phyloP scores from a whole-genome alignment of 2,113 vertebrate species.

The Dicrurus megarhynchus region DNA sequence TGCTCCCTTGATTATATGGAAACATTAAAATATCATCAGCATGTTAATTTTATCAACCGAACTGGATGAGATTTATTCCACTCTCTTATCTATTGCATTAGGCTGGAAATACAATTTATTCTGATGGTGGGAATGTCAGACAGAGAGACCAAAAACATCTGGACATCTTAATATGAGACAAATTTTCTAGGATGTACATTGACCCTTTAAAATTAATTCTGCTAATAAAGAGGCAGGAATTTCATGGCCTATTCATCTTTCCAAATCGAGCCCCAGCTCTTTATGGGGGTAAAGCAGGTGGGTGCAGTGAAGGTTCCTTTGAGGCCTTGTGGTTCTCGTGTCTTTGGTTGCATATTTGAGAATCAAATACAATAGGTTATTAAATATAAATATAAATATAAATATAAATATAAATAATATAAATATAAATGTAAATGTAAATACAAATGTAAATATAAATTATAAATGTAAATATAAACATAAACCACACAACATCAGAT shows the following conservation, averaged over 20 bases:
- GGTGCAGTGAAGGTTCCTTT: neutral
- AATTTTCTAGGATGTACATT: slow-evolving; percentile 69
- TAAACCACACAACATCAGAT: neutral
- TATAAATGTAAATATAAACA: neutral
- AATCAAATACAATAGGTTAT: neutral
- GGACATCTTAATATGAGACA: slow-evolving; percentile 72
- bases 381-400: neutral
- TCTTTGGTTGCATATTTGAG: neutral
- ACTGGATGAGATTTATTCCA: slow-evolving; percentile 78
- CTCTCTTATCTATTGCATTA: slow-evolving; percentile 80
- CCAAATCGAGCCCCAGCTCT: neutral
- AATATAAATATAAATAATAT: neutral
- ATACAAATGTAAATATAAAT: neutral
- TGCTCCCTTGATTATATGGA: slow-evolving; percentile 78
- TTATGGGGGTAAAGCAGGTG: neutral
- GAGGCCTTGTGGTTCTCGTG: neutral
- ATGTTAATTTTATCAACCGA: slow-evolving; percentile 83
- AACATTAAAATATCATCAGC: slow-evolving; percentile 85
- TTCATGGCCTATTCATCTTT: slow-evolving; percentile 49
- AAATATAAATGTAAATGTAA: too few relatives aligned
- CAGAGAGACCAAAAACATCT: slow-evolving; percentile 76
- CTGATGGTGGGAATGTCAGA: slow-evolving; percentile 78
- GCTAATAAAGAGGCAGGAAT: slow-evolving; percentile 57
- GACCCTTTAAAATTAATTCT: slow-evolving; percentile 74
- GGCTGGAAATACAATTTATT: slow-evolving; percentile 78